Percentiles rank a stretch among this genome's conserved stretches.
These are phyloP conservation scores for Temnothorax nylanderi DNA, from an alignment of 1,140 invertebrate genomes.

Conservation along the genomic window DNA sequence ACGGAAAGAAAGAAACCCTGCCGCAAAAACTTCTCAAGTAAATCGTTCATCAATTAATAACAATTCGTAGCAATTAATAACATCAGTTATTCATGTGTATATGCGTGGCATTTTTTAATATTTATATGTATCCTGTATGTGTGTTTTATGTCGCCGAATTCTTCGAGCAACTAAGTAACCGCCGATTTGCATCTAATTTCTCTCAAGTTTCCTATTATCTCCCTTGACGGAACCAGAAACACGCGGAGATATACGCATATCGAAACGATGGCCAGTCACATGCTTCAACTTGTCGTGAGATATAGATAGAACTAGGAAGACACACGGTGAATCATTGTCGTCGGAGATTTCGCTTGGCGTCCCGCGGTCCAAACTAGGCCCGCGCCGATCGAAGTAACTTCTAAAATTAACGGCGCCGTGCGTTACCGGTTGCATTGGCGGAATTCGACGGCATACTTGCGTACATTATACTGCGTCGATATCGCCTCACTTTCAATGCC, in stretches of 20 bases:
- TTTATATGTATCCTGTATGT: neutral
- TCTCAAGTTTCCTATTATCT: neutral
- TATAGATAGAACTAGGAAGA: constrained; percentile 81
- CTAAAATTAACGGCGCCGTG: constrained; percentile 76
- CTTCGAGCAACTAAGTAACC: neutral
- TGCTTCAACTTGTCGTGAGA: constrained; percentile 56
- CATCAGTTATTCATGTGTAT: neutral
- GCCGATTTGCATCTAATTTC: neutral
- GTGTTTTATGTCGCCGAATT: neutral
- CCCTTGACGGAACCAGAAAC: neutral
- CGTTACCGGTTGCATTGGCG: constrained; percentile 63
- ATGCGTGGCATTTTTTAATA: neutral
- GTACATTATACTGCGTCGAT: neutral
- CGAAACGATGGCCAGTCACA: constrained; percentile 61
- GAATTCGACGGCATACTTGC: constrained; percentile 56
- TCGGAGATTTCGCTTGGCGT: constrained; percentile 76
- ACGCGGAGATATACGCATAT: neutral
- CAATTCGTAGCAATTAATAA: neutral
- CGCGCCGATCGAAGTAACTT: constrained; percentile 76
- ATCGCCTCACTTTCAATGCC: neutral
- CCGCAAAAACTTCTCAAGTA: neutral
- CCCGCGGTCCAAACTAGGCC: constrained; percentile 81
- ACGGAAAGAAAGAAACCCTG: neutral
- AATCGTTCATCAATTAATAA: neutral
- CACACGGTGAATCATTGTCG: constrained; percentile 78